phyloP scores from a whole-genome alignment of 2,113 vertebrate genomes.

The Brachypodius melanocephalos region DNA sequence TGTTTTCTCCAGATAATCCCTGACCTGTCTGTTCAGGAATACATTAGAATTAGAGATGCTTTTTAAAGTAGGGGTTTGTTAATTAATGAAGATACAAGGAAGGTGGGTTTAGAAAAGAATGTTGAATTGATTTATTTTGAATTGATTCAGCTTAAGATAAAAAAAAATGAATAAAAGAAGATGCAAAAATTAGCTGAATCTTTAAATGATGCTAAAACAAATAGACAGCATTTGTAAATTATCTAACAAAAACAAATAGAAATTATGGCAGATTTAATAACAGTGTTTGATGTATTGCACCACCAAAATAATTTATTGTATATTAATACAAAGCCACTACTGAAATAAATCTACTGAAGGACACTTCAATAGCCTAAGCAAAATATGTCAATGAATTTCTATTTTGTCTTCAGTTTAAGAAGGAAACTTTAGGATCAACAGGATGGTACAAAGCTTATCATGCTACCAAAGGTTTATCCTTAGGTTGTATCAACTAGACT shows the following conservation, averaged over 20 bases:
- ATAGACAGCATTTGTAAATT: neutral
- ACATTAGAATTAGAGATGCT: conserved; percentile 6
- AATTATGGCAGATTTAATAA: neutral
- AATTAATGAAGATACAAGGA: neutral
- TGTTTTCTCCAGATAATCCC: neutral
- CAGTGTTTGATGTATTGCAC: neutral
- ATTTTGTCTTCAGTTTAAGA: neutral
- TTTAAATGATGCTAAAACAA: neutral
- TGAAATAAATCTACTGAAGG: neutral
- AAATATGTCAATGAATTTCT: neutral
- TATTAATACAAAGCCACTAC: neutral
- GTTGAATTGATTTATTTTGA: neutral
- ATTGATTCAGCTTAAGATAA: neutral
- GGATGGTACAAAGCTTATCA: neutral
- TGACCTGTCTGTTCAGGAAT: neutral
- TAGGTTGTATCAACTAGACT: neutral
- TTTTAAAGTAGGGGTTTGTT: neutral
- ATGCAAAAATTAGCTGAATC: neutral
- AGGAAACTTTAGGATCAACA: neutral
- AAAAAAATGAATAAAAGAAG: neutral
- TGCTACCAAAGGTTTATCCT: neutral
- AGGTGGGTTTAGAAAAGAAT: neutral
- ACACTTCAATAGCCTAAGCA: neutral
- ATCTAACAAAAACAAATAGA: neutral
- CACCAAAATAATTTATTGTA: neutral